Percentiles rank a stretch among this genome's conserved stretches.
Conservation (phyloP, 2,888 invertebrate species). For the Icerya purchasi region DNA sequence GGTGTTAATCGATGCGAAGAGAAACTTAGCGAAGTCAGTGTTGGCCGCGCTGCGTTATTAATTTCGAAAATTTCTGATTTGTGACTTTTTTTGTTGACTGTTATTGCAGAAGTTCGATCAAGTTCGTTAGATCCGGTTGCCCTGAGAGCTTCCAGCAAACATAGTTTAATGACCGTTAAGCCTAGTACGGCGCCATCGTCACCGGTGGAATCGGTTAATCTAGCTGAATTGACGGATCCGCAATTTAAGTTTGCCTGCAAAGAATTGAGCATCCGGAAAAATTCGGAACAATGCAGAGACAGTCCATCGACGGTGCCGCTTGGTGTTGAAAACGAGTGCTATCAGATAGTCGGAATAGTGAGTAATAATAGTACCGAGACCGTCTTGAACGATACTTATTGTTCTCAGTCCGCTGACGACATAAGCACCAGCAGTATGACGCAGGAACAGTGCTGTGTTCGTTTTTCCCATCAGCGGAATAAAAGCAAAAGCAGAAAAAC, state of each 20-base stretch:
- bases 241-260: not conserved
- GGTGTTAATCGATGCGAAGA: no score
- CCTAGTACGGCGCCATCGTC: slow-evolving; percentile 10
- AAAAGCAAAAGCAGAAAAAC: slow-evolving; percentile 7
- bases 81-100: no score
- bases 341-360: not conserved
- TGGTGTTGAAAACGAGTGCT: not conserved
- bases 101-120: slow-evolving; percentile 6
- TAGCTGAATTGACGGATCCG: not conserved
- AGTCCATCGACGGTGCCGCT: not conserved
- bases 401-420: slow-evolving; percentile 1
- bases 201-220: slow-evolving; percentile 1
- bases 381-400: no score
- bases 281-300: not conserved
- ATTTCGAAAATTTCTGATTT: no score
- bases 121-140: slow-evolving; percentile 10
- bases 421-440: slow-evolving; percentile 8
- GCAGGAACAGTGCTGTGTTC: slow-evolving; percentile 5
- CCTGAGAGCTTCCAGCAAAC: not conserved
- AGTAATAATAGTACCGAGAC: not conserved
- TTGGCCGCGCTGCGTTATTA: no score
- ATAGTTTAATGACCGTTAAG: not conserved
- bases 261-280: not conserved
- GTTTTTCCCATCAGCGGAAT: not conserved
- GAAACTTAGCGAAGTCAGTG: no score